phyloP scores from a whole-genome alignment of 2,888 invertebrate species.

The Arrhopalites spinosus region DNA sequence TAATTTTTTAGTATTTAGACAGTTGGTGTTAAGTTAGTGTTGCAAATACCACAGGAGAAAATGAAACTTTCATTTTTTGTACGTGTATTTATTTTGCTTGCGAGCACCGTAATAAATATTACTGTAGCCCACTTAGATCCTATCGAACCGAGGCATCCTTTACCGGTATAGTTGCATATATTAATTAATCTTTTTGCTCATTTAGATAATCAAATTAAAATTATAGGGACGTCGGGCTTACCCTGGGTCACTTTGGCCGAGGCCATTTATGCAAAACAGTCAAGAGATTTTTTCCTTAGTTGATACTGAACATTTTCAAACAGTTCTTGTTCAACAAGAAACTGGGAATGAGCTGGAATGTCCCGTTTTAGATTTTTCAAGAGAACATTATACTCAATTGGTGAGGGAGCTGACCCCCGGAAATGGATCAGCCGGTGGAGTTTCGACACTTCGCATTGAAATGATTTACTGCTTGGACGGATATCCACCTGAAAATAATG shows the following conservation, averaged over 20 bases:
- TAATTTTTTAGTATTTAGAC: too few relatives aligned
- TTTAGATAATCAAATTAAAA: too few relatives aligned
- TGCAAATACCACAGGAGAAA: too few relatives aligned
- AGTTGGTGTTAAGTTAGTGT: too few relatives aligned
- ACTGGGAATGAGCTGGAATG: not conserved
- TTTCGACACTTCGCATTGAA: not conserved
- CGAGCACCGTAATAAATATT: too few relatives aligned
- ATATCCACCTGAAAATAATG: not conserved
- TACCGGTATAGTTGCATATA: too few relatives aligned
- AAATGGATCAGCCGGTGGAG: not conserved
- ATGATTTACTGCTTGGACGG: not conserved
- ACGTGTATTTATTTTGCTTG: too few relatives aligned
- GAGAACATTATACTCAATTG: not conserved
- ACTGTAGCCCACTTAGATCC: too few relatives aligned
- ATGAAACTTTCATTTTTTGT: too few relatives aligned
- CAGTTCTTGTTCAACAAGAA: not conserved
- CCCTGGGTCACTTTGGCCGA: not conserved
- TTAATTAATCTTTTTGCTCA: too few relatives aligned
- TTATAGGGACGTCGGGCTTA: slow-evolving; percentile 29
- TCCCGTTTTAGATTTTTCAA: not conserved
- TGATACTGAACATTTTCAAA: not conserved
- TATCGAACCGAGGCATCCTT: too few relatives aligned
- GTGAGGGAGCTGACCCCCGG: not conserved
- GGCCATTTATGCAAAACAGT: not conserved
- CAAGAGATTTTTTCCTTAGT: not conserved